phyloP scores from a whole-genome alignment of 2,888 invertebrate species.

The Lasioglossum malachurum region DNA sequence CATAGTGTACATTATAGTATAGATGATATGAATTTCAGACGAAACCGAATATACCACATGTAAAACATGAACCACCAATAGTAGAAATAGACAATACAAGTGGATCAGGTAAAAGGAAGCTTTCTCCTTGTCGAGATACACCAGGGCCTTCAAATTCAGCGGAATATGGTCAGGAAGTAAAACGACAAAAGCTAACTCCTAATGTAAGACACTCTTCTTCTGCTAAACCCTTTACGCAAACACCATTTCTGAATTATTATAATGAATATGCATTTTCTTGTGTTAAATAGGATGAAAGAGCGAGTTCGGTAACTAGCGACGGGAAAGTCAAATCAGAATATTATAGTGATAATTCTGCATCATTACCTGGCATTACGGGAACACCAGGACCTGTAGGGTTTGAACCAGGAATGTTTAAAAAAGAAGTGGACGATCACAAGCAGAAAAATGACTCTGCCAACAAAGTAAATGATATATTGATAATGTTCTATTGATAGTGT shows the following conservation, averaged over 20 bases:
- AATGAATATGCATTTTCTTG: constrained; percentile 13
- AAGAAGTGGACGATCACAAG: constrained; percentile 85
- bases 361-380: constrained; percentile 91
- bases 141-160: constrained; percentile 71
- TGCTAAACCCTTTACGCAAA: background rate
- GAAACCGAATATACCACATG: constrained; percentile 67
- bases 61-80: constrained; percentile 73
- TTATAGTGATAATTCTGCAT: constrained; percentile 92
- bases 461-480: constrained; percentile 84
- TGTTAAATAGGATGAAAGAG: constrained; percentile 74
- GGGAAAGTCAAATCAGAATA: constrained; percentile 89
- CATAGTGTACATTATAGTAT: background rate
- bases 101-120: constrained; percentile 76
- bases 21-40: constrained; percentile 57
- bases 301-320: constrained; percentile 70
- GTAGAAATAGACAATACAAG: constrained; percentile 58
- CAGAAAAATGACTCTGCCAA: constrained; percentile 86
- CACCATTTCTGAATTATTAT: constrained; percentile 14
- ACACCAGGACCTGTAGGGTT: constrained; percentile 91
- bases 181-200: constrained; percentile 75
- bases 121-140: constrained; percentile 77
- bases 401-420: constrained; percentile 93
- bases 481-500: constrained; percentile 22
- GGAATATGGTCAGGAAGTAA: constrained; percentile 76
- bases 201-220: constrained; percentile 47